Base-by-base conservation (phyloP, 2,888 invertebrate genomes). In the Habroteleia sp. region DNA sequence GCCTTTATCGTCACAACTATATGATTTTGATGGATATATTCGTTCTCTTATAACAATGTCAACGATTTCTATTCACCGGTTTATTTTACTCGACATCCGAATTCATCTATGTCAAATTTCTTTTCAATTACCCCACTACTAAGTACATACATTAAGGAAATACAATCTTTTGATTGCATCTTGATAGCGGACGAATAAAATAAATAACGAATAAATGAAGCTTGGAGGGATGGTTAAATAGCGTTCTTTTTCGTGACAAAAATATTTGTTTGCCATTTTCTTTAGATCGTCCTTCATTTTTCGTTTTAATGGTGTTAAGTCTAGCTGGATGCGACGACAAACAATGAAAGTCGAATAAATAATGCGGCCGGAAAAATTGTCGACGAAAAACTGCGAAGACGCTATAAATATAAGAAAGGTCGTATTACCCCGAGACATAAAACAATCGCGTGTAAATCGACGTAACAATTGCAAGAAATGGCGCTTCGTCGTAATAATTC, bases 401-500 rank as follows among this genome's bases (percentile, higher is more conserved):
- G 71, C 35, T 31, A 62, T 54, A 63, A 63, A 56, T 63, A 41
- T 25, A 46, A 54, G 37, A 62, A 39, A 39, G 54, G 33, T 39
- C 54, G 52, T 13, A 54, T 56, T 56, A 35, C 39, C 10, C 39
- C 1, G 54, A 17, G 52, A 60, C 44, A 35, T 60, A 54, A 56
- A 72, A 63, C 41, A 56, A 56, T 56, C 56, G 63, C 56, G 63
- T 63, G 72, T 72, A 72, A 72, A 63, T 63, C 56, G 63, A 48
- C 63, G 44, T 73, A 65, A 52, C 71, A 39, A 66, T 66, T 52
- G 39, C 63, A 31, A 54, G 66, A 58, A 73, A 65, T 60, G 46
- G 72, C 56, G 54, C 42, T 48, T 62, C 68, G 50, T 63, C 48
- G 68, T 62, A 56, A 74, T 68, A 74, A 74, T 68, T 74, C 63